These are phyloP conservation scores for Tethya wilhelma DNA, from an alignment of 37 sponge, comb jelly and placozoan genomes.

Conservation along the genomic window DNA sequence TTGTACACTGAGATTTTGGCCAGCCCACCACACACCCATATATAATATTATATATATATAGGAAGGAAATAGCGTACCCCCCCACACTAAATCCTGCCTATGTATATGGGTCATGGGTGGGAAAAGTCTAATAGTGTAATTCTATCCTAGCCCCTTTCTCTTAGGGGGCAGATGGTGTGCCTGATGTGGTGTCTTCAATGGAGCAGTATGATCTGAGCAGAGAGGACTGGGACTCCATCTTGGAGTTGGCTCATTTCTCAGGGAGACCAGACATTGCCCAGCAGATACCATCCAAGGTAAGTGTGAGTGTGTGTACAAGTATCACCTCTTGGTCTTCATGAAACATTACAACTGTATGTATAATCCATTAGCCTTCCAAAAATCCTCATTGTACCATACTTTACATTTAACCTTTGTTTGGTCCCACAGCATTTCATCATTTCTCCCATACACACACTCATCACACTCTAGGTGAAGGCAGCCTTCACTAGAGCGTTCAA, in stretches of 20 bases:
- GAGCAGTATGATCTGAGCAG: constrained; percentile 74
- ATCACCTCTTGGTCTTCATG: no score
- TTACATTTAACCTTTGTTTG: no score
- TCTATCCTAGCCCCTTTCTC: background rate
- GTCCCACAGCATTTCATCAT: background rate
- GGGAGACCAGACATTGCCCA: constrained; percentile 56
- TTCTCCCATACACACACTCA: background rate
- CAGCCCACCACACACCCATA: no score
- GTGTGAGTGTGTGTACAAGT: no score
- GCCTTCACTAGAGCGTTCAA: constrained; percentile 80
- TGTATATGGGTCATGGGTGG: background rate
- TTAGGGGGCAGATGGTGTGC: constrained; percentile 73
- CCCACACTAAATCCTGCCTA: no score
- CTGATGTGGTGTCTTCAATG: constrained; percentile 66
- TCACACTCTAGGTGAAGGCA: constrained; percentile 62
- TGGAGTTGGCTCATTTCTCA: constrained; percentile 73
- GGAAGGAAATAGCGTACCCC: no score
- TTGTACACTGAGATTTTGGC: no score
- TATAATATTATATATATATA: background rate
- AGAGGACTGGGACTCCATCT: constrained; percentile 90
- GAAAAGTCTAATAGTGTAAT: no score
- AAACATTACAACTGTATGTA: no score
- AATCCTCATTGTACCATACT: no score
- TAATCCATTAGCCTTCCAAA: no score
- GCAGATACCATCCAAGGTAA: constrained; percentile 63